Percentiles rank a stretch among this genome's conserved stretches.
Evolutionary conservation across 1,140 invertebrate species (phyloP).

Genomic region (Ceratosolen solmsi): DNA sequence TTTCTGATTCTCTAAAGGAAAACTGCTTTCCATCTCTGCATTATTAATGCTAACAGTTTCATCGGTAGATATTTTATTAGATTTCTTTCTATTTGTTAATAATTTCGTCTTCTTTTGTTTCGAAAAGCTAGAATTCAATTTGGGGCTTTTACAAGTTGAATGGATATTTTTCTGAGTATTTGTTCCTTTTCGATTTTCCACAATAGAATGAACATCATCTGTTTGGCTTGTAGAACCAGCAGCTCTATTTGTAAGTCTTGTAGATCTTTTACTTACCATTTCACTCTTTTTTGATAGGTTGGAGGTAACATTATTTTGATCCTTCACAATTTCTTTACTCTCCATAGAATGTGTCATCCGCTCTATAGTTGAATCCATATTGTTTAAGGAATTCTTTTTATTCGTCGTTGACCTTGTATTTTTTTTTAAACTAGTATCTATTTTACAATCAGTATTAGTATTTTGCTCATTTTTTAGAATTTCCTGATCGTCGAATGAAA

Average conservation of each 20-base stretch:
- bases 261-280: not conserved
- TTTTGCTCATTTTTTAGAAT: slow-evolving; percentile 2
- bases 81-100: not conserved
- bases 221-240: not conserved
- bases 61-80: not conserved
- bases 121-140: not conserved
- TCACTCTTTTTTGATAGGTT: not conserved
- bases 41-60: not conserved
- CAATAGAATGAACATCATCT: not conserved
- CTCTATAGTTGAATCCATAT: not conserved
- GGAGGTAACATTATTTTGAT: slow-evolving; percentile 1
- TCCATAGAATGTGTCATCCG: not conserved
- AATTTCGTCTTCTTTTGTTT: not conserved
- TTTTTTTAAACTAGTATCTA: not conserved
- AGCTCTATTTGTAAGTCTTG: not conserved
- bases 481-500: slow-evolving; percentile 31
- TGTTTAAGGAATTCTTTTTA: not conserved
- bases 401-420: not conserved
- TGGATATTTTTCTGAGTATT: slow-evolving; percentile 2
- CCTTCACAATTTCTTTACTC: slow-evolving; percentile 13
- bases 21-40: not conserved
- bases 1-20: not conserved
- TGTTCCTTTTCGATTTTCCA: slow-evolving; percentile 1
- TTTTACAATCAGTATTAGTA: not conserved
- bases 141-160: not conserved